phyloP scores from a whole-genome alignment of 2,888 invertebrate species.

The Pinctada fucata region DNA sequence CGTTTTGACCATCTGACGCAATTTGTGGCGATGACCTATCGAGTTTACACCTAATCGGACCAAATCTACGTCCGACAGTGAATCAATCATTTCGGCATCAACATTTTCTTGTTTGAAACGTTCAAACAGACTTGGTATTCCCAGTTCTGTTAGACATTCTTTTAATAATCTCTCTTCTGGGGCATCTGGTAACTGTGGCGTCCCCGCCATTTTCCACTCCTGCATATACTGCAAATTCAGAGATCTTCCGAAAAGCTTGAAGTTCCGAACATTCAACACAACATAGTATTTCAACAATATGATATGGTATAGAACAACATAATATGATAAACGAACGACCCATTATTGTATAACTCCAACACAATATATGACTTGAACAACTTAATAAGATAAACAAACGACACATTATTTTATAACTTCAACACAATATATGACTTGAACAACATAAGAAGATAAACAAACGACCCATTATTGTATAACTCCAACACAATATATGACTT shows the following conservation, averaged over 20 bases:
- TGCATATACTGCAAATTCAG: not conserved
- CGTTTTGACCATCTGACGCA: constrained; percentile 7
- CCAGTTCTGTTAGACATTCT: constrained; percentile 8
- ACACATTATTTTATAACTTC: not conserved
- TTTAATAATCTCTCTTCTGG: not conserved
- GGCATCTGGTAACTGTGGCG: not conserved
- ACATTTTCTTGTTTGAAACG: not conserved
- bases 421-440: not conserved
- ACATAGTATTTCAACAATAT: not conserved
- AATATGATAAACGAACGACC: not conserved
- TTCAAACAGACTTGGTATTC: constrained; percentile 2
- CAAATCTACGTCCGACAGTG: not conserved
- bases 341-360: not conserved
- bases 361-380: not conserved
- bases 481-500: not conserved
- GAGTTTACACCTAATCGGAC: not conserved
- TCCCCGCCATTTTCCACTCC: not conserved
- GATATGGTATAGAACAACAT: not conserved
- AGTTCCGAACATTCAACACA: not conserved
- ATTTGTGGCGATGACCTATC: constrained; percentile 2
- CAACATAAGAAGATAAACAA: not conserved
- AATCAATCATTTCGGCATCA: constrained; percentile 1
- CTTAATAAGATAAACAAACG: not conserved
- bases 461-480: not conserved
- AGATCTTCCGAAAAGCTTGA: not conserved